Conservation (phyloP, 1,140 invertebrate genomes). For the Drosophila pandora region DNA sequence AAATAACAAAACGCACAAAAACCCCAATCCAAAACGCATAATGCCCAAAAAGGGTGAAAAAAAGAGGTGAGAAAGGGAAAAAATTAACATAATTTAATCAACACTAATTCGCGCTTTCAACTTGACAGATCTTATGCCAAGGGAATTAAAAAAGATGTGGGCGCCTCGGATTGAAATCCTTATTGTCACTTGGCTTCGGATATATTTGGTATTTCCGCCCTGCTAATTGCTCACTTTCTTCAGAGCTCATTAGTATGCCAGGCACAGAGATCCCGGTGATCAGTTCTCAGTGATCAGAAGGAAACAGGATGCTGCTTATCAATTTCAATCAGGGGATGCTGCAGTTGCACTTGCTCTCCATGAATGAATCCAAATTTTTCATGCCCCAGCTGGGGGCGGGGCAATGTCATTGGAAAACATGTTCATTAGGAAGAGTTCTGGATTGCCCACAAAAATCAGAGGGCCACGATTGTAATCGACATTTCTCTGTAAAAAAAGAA, state of each 20-base stretch:
- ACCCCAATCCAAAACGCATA: conserved; percentile 38
- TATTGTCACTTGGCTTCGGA: conserved; percentile 24
- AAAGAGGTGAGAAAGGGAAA: conserved; percentile 21
- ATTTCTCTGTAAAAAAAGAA: conserved; percentile 61
- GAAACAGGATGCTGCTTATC: conserved; percentile 81
- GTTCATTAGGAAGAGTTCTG: conserved; percentile 65
- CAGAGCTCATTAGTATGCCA: conserved; percentile 56
- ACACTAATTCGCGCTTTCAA: conserved; percentile 74
- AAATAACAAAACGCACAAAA: conserved; percentile 62
- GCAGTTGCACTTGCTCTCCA: conserved; percentile 12
- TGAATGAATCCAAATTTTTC: conserved; percentile 47
- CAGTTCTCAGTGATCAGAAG: conserved; percentile 29
- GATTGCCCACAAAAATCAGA: conserved; percentile 2
- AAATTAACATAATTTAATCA: conserved; percentile 80
- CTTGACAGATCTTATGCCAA: conserved; percentile 42
- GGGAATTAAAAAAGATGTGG: conserved; percentile 43
- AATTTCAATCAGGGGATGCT: conserved; percentile 59
- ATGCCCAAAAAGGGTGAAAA: conserved; percentile 7
- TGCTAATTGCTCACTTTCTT: conserved; percentile 60
- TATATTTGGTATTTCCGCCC: conserved; percentile 48
- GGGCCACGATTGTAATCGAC: conserved; percentile 68
- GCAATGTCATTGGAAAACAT: conserved; percentile 52
- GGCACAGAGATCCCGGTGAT: conserved; percentile 14
- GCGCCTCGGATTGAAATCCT: conserved; percentile 32
- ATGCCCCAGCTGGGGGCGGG: not conserved